Conservation (phyloP, 2,888 invertebrate genomes). For the Magallana nippona region DNA sequence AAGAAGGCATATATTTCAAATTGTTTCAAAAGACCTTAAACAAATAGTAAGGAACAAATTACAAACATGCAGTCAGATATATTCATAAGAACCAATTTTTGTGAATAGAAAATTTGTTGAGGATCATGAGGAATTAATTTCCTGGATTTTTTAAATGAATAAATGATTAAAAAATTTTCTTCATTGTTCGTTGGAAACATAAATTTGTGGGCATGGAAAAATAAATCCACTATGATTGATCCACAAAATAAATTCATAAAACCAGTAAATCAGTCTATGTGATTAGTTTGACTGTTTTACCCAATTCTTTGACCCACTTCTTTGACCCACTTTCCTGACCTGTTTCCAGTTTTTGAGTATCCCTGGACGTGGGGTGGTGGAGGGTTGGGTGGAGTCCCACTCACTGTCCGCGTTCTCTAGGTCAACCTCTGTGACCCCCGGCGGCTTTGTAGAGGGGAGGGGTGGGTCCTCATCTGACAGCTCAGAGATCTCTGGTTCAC, state of each 20-base stretch:
- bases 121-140: no score
- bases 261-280: background rate
- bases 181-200: no score
- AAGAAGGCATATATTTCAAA: background rate
- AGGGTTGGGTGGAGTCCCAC: constrained; percentile 69
- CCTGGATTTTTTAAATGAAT: no score
- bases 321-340: constrained; percentile 46
- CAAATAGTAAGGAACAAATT: background rate
- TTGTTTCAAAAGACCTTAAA: background rate
- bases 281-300: background rate
- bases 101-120: no score
- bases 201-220: no score
- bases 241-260: background rate
- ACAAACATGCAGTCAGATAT: background rate
- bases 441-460: background rate
- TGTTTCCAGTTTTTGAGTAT: constrained; percentile 63
- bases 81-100: background rate
- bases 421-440: constrained; percentile 57
- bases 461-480: constrained; percentile 48
- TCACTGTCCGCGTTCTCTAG: constrained; percentile 75
- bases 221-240: background rate
- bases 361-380: constrained; percentile 59
- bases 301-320: background rate
- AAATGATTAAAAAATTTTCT: no score
- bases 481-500: constrained; percentile 64